These are phyloP conservation scores for Pollenia amentaria DNA, from an alignment of 2,888 invertebrate genomes.

Conservation along the genomic window DNA sequence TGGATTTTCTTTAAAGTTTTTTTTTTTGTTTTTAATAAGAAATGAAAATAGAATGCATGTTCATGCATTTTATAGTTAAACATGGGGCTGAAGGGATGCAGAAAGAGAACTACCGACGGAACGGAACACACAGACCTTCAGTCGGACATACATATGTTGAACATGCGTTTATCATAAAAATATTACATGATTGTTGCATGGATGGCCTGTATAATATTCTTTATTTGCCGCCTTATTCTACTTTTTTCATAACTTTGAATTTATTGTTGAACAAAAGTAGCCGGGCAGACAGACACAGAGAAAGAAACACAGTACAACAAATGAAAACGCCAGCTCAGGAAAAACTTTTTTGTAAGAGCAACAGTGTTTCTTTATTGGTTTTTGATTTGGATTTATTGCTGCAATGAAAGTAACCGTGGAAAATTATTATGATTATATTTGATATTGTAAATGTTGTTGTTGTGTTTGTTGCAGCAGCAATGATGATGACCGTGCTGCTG, in stretches of 20 bases:
- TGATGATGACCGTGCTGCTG: constrained; percentile 4
- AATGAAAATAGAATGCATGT: constrained; percentile 53
- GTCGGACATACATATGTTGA: constrained; percentile 43
- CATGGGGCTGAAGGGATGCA: neutral
- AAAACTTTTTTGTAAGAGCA: constrained; percentile 47
- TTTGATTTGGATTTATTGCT: constrained; percentile 77
- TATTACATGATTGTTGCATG: constrained; percentile 61
- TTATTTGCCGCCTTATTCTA: constrained; percentile 30
- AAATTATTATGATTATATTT: constrained; percentile 76
- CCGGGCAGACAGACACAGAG: neutral
- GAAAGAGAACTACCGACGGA: neutral
- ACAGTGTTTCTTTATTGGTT: constrained; percentile 76
- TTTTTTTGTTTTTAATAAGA: constrained; percentile 28
- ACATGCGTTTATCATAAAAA: constrained; percentile 56
- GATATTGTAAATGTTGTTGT: constrained; percentile 46
- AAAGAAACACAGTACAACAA: neutral
- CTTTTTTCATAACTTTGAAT: constrained; percentile 42
- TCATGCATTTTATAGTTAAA: constrained; percentile 32
- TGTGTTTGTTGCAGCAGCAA: constrained; percentile 14
- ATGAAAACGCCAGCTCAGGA: constrained; percentile 38
- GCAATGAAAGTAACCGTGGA: constrained; percentile 76
- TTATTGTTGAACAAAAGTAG: constrained; percentile 38
- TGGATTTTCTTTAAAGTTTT: neutral
- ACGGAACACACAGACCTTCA: constrained; percentile 19
- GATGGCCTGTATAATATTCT: constrained; percentile 42